Base-by-base conservation (phyloP, 2,888 invertebrate species). In the Pinctada fucata region DNA sequence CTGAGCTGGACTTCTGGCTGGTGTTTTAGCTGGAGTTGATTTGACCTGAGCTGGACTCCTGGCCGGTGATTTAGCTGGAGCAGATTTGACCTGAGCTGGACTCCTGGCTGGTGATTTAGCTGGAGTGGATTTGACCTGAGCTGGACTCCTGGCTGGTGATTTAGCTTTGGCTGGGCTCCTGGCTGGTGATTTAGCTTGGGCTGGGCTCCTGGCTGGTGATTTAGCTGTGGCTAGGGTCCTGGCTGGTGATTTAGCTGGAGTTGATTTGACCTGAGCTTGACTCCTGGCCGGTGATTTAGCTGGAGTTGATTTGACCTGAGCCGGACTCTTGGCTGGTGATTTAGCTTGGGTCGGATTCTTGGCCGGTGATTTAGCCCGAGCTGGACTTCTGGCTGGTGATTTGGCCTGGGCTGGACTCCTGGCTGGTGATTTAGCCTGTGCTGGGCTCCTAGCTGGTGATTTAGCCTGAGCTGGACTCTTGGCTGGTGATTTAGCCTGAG, bases 161-260 rank as follows among this genome's bases (percentile, higher is more conserved):
- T 80, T 75, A 10, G 79, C 75, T 51, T 76, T 80, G 16, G 77
- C 52, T 49, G 66, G 66, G 45, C 58, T 68, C 58, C 72, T 16
- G 65, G 45, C 51, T 47, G 80, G 69, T 45, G 79, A 73, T n/a
- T 49, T 66, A 65, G 72, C n/a, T 71, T 50, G 16, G 13, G 48
- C 58, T 64, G 45, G 65, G n/a, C 16, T 50, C 5, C 45, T 63
- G 10, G 76, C 49, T 13, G 78, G 65, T 51, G 63, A 71, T 51
- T 75, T 70, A 66, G 79, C 66, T 71, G 77, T 48, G 16, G 68
- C 31, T 75, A 72, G 79, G 10, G 75, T 79, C 66, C 76, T 78
- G n/a, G 66, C 48, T n/a, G 75, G 31, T 64, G 66, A 71, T 16
- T 49, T 50, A 48, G 77, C 31, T 8, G 63, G 13, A 13, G 64